Conservation (phyloP, 1,140 invertebrate genomes). For the Pectinophora gossypiella region DNA sequence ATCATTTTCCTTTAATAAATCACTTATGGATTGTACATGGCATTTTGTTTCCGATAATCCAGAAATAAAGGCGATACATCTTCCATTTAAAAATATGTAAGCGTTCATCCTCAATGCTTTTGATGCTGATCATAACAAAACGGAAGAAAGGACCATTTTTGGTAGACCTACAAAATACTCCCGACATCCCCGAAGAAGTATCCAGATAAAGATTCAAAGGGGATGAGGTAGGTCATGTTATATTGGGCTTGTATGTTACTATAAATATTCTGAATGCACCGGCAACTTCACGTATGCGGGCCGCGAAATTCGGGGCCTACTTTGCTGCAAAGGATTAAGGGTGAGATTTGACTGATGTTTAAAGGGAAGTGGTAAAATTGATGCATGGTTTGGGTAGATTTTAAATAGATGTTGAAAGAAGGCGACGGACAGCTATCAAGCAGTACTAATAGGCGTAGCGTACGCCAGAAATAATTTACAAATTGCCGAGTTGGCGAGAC, state of each 20-base stretch:
- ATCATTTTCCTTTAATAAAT: slow-evolving; percentile 50
- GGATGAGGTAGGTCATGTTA: slow-evolving; percentile 23
- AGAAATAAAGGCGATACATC: slow-evolving; percentile 48
- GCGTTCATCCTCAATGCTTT: slow-evolving; percentile 37
- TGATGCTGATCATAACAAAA: slow-evolving; percentile 52
- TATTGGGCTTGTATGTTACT: slow-evolving; percentile 30
- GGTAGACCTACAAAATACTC: slow-evolving; percentile 16
- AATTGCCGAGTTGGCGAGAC: slow-evolving; percentile 37
- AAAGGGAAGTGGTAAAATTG: slow-evolving; percentile 3
- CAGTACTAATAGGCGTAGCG: slow-evolving; percentile 67
- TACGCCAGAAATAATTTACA: slow-evolving; percentile 63
- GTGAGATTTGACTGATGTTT: slow-evolving; percentile 15
- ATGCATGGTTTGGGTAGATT: slow-evolving; percentile 37
- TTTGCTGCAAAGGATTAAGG: slow-evolving; percentile 15
- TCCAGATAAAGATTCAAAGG: slow-evolving; percentile 15
- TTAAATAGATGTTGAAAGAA: slow-evolving; percentile 74
- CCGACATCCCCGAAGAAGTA: slow-evolving; percentile 3
- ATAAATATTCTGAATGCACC: slow-evolving; percentile 47
- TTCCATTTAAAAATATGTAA: slow-evolving; percentile 57
- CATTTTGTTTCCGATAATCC: slow-evolving; percentile 49
- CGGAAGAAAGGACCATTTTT: slow-evolving; percentile 23
- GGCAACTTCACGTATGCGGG: slow-evolving; percentile 24
- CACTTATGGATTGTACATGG: slow-evolving; percentile 51
- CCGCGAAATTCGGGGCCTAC: not conserved
- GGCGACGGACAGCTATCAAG: slow-evolving; percentile 68